Conservation (phyloP, 2,888 invertebrate species). For the Meghimatium bilineatum region DNA sequence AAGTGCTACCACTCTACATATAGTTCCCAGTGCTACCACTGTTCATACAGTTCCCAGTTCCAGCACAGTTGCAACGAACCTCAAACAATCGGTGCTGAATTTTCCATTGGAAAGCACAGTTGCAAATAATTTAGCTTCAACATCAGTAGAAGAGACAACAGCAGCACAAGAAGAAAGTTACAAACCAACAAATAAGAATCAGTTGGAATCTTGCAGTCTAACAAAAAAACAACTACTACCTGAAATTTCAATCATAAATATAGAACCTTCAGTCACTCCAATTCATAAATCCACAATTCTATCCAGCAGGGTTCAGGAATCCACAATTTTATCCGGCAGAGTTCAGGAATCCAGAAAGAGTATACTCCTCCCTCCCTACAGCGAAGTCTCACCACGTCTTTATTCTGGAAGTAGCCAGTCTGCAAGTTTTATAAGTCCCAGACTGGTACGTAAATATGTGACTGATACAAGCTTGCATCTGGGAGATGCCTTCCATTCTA, state of each 20-base stretch:
- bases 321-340: neutral
- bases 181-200: neutral
- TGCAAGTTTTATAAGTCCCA: neutral
- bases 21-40: no score
- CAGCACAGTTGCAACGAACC: no score
- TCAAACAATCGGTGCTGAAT: neutral
- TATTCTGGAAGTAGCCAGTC: neutral
- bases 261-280: neutral
- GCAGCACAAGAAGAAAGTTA: neutral
- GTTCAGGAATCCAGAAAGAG: neutral
- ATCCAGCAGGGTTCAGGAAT: neutral
- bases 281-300: neutral
- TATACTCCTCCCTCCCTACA: slow-evolving; percentile 12
- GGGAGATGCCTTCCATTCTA: neutral
- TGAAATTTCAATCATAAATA: neutral
- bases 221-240: neutral
- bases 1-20: neutral
- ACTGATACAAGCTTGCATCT: slow-evolving; percentile 16
- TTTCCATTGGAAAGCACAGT: neutral
- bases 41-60: neutral
- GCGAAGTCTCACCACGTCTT: neutral
- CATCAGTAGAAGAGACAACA: neutral
- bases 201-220: neutral
- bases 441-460: slow-evolving; percentile 3
- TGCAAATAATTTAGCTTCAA: neutral